Conservation (phyloP, 2,888 invertebrate species). For the Alentia gelatinosa region DNA sequence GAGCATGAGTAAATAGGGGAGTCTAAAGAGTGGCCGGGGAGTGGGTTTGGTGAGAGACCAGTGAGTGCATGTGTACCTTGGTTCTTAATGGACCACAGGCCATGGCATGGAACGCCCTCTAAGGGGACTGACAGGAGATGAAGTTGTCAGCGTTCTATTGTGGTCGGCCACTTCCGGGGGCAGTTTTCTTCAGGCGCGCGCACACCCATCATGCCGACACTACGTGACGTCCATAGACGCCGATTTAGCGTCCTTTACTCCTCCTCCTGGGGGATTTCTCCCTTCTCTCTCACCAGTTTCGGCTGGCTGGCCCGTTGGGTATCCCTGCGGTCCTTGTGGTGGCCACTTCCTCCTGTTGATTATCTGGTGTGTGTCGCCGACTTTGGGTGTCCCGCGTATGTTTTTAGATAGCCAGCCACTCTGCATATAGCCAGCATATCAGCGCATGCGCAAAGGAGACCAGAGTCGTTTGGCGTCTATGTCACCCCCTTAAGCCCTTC, state of each 20-base stretch:
- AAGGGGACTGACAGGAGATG: neutral
- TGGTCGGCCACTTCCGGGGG: slow-evolving; percentile 40
- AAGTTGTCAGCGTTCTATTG: slow-evolving; percentile 25
- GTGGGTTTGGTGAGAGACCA: neutral
- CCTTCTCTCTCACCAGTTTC: slow-evolving; percentile 30
- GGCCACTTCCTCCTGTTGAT: neutral
- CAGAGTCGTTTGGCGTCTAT: neutral
- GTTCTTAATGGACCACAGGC: neutral
- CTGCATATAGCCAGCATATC: neutral
- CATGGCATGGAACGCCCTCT: neutral
- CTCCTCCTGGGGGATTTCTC: slow-evolving; percentile 19
- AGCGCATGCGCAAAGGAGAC: neutral
- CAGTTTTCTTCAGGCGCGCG: neutral
- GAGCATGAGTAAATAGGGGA: no score
- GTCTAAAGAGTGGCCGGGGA: no score
- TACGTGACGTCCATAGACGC: slow-evolving; percentile 28
- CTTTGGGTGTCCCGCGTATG: neutral
- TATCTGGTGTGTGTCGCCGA: neutral
- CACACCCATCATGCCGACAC: neutral
- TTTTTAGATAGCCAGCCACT: neutral
- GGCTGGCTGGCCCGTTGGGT: neutral
- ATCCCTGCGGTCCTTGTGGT: neutral
- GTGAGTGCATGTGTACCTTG: no score
- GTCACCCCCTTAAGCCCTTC: neutral
- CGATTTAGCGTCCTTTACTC: slow-evolving; percentile 9